Evolutionary conservation across 1,140 invertebrate genomes (phyloP), one percentile per base, ranked within the genome.

Genomic region (Brachionus angularis): DNA sequence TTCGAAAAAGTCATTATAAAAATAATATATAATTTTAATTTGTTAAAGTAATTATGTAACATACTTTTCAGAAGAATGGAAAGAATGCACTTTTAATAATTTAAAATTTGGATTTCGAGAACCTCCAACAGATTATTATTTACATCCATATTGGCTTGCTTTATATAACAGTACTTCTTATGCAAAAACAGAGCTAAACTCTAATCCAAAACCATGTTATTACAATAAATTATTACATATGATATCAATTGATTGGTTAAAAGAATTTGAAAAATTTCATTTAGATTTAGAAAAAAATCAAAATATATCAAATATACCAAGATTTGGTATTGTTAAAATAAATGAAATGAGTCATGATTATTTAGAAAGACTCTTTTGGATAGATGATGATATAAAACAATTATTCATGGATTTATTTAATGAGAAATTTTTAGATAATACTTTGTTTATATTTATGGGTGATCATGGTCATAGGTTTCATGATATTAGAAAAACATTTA

Each of bases 71-170:
- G 58, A 64, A 47, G 58, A 64, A 64, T 64, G 58, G 58, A 46
- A 18, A 31, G 58, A 64, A 47, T 71, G 72, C 33, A 46, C 73
- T 1, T 78, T 78, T 42, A 75, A 75, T 42, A 78, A 75, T 62
- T 33, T 72, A 18, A 49, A 71, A 31, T 71, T 73, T 25, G 77
- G 77, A 16, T 76, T 78, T 14, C 21, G 52, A 3, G 25, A 72
- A 8, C 52, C 39, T 42, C 77, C 77, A 5, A 76, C 76, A 4
- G 72, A 78, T 42, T 73, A 78, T 67, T 78, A 78, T 53, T 72
- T 76, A 25, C 62, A 74, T 16, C 73, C 75, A 5, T 77, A 76
- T 72, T 75, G 74, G 74, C 18, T 77, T 21, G 69, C 72, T 2
- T 27, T 75, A 2, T 72, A 77, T 44, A 70, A 74, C 4, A 72